A percentile compares a stretch with the other conserved stretches of the same genome.
Evolutionary conservation across 1,140 invertebrate species (phyloP).

Genomic region (Ctenoplectra terminalis): DNA sequence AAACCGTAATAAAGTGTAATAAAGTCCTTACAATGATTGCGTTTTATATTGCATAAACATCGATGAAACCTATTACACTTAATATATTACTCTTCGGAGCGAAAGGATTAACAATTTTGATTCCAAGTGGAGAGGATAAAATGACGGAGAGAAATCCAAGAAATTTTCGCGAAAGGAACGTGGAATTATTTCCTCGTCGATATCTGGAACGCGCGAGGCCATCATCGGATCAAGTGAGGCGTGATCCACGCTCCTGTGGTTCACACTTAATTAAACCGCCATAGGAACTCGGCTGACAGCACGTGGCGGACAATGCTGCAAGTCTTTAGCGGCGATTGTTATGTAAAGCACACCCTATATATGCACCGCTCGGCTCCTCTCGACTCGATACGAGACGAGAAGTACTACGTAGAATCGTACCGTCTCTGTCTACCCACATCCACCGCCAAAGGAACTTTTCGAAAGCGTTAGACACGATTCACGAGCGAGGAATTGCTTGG

Average conservation of each 20-base stretch:
- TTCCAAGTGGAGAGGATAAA: not conserved
- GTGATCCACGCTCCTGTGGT: constrained; percentile 82
- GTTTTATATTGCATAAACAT: no score
- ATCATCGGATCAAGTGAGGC: constrained; percentile 83
- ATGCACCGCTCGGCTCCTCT: constrained; percentile 73
- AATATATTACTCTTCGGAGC: no score
- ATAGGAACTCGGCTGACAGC: constrained; percentile 78
- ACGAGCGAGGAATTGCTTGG: not conserved
- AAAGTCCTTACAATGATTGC: no score
- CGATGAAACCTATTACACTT: no score
- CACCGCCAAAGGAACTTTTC: constrained; percentile 53
- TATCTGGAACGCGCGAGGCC: constrained; percentile 77
- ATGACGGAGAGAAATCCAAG: not conserved
- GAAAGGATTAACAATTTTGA: no score
- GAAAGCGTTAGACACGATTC: constrained; percentile 60
- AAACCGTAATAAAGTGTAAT: no score
- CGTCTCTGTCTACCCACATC: constrained; percentile 33
- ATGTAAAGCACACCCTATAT: constrained; percentile 82
- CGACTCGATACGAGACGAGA: constrained; percentile 73
- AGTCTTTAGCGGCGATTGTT: constrained; percentile 83
- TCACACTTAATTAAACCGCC: constrained; percentile 83
- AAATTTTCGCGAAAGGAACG: constrained; percentile 30
- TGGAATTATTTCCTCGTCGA: constrained; percentile 76
- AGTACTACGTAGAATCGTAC: constrained; percentile 55
- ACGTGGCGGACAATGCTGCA: constrained; percentile 82